Percentiles rank a stretch among this genome's conserved stretches.
Conservation (phyloP, 2,797 vertebrate species). For the Glyptemys insculpta region DNA sequence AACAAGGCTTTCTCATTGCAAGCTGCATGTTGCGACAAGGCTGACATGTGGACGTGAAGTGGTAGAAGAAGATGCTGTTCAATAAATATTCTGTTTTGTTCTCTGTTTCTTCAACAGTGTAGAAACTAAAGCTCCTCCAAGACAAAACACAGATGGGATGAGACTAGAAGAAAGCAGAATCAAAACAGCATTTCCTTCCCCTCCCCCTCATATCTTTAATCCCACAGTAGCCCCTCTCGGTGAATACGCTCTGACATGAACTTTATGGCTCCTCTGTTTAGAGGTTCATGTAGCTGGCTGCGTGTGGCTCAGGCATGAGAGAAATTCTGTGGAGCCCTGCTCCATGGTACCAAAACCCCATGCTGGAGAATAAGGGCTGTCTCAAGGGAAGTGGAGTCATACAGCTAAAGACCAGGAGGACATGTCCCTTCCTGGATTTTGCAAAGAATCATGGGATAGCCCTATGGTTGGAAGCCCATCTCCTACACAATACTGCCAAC, state of each 20-base stretch:
- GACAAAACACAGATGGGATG: background rate
- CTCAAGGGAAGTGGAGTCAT: background rate
- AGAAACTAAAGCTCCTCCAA: background rate
- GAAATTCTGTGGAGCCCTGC: background rate
- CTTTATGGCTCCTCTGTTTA: background rate
- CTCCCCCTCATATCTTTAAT: background rate
- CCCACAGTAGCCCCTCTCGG: background rate
- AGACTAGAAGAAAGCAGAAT: background rate
- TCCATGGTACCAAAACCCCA: background rate
- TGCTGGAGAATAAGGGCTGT: background rate
- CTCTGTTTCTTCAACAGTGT: accelerated
- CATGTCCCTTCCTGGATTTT: background rate
- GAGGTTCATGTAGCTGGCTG: background rate
- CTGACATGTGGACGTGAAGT: background rate
- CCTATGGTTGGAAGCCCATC: accelerated
- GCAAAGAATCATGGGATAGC: background rate
- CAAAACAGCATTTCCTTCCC: background rate
- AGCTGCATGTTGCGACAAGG: background rate
- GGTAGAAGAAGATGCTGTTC: background rate
- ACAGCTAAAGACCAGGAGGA: background rate
- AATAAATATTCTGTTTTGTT: background rate
- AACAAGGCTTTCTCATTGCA: background rate
- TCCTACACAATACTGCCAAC: background rate
- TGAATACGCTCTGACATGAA: background rate
- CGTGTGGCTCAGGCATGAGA: background rate